Evolutionary conservation across 2,113 vertebrate genomes (phyloP).

Genomic region (Esox niger): DNA sequence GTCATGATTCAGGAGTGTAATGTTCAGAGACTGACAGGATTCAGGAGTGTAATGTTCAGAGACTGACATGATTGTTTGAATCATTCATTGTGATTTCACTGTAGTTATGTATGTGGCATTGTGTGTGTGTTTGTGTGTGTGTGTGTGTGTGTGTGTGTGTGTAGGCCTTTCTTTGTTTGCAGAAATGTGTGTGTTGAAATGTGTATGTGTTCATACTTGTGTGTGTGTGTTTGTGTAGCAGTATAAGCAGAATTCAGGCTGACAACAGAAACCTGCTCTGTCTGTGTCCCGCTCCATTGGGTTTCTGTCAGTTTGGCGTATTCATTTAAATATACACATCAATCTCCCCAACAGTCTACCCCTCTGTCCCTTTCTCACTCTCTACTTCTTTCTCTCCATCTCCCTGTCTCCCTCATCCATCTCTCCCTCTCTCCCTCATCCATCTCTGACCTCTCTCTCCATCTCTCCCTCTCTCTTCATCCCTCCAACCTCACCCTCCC

Average conservation of each 20-base stretch:
- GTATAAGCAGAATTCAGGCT: not conserved
- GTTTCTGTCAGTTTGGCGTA: conserved; percentile 28
- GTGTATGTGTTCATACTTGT: not conserved
- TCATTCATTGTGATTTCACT: not conserved
- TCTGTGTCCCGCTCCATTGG: conserved; percentile 17
- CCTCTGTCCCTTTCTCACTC: not conserved
- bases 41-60: too few species aligned
- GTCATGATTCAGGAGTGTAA: too few species aligned
- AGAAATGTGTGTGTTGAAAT: not conserved
- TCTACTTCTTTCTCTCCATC: not conserved
- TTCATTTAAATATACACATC: conserved; percentile 34
- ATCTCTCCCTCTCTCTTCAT: not conserved
- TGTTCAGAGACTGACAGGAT: too few species aligned
- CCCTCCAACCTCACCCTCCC: not conserved
- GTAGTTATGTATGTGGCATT: not conserved
- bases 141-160: not conserved
- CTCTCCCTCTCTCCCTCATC: not conserved
- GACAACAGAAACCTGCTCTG: conserved; percentile 7
- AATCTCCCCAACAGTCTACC: conserved; percentile 14
- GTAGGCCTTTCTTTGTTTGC: too few species aligned
- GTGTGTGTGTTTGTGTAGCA: conserved; percentile 9
- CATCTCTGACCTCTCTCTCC: not conserved
- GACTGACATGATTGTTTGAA: not conserved
- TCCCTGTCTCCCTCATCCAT: not conserved
- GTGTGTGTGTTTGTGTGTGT: not conserved